A percentile compares a stretch with the other conserved stretches of the same genome.
These are phyloP conservation scores for Colinus virginianus DNA, from an alignment of 2,113 vertebrate genomes.

Conservation along the genomic window DNA sequence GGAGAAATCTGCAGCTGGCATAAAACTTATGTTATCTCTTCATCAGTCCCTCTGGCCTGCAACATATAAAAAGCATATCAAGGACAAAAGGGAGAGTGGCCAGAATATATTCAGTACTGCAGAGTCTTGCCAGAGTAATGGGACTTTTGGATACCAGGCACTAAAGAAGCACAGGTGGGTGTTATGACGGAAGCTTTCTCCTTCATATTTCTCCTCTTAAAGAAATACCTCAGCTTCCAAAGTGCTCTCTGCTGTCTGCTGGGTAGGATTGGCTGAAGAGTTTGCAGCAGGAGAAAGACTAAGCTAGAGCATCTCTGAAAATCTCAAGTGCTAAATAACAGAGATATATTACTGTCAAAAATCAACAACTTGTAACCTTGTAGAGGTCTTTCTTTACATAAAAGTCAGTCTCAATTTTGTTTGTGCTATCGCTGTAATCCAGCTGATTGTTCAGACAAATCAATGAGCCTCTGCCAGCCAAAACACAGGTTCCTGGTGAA, in stretches of 20 bases:
- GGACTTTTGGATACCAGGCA: slow-evolving; percentile 29
- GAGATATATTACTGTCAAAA: neutral
- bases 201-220: slow-evolving; percentile 12
- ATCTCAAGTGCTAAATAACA: neutral
- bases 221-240: slow-evolving; percentile 22
- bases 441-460: slow-evolving; percentile 13
- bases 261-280: neutral
- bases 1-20: slow-evolving; percentile 24
- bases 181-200: slow-evolving; percentile 28
- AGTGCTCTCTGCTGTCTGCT: neutral
- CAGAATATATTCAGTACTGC: slow-evolving; percentile 34
- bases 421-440: neutral
- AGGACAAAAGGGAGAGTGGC: slow-evolving; percentile 20
- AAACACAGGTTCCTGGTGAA: neutral
- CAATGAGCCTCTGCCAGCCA: neutral
- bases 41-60: slow-evolving; percentile 40
- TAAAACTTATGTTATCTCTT: slow-evolving; percentile 53
- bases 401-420: neutral
- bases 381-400: neutral
- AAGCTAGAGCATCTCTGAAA: neutral
- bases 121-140: neutral
- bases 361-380: neutral
- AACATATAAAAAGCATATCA: slow-evolving; percentile 25
- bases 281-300: neutral
- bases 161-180: neutral